phyloP scores from a whole-genome alignment of 2,797 vertebrate genomes.

The Neosilurus hyrtlii region DNA sequence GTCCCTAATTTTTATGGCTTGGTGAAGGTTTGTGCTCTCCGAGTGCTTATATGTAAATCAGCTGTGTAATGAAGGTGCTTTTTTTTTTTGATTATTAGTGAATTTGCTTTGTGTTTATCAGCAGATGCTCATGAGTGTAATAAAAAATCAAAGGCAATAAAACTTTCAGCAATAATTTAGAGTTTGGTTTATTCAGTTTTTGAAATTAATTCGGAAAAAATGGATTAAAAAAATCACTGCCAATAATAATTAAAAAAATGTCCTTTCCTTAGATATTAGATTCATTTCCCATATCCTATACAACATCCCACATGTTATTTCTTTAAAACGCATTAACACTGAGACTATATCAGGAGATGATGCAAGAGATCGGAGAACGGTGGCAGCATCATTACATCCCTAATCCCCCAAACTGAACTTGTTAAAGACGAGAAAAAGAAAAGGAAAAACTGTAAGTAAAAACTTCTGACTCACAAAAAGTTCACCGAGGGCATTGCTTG shows the following conservation, averaged over 20 bases:
- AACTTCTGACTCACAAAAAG: background rate
- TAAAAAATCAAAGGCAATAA: background rate
- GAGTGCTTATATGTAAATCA: background rate
- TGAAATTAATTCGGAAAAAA: background rate
- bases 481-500: background rate
- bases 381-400: slow-evolving; percentile 1
- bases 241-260: no score
- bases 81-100: background rate
- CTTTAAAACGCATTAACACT: background rate
- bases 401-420: background rate
- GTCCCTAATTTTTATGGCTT: no score
- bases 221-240: background rate
- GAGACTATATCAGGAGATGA: background rate
- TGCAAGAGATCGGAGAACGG: background rate
- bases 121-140: background rate
- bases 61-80: no score
- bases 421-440: background rate
- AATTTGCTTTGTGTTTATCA: background rate
- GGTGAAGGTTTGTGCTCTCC: no score
- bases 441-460: background rate
- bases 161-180: background rate
- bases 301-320: background rate
- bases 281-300: background rate
- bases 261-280: no score
- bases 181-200: background rate